Evolutionary conservation across 2,888 invertebrate species (phyloP).

Genomic region (Euplagia quadripunctaria): DNA sequence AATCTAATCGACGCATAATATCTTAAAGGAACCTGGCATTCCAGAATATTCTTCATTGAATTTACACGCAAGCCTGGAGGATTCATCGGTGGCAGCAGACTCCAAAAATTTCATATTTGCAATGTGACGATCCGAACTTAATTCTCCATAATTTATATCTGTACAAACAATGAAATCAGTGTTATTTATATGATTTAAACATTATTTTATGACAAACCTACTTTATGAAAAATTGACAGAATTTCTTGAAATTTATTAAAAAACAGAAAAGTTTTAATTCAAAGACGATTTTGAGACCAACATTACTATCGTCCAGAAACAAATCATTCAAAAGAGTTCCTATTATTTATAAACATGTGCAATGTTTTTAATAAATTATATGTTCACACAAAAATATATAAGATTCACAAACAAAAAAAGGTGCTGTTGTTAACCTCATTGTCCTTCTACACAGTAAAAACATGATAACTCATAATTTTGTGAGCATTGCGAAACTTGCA

Average conservation of each 20-base stretch:
- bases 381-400: too few species aligned
- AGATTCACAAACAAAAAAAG: too few species aligned
- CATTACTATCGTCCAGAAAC: too few species aligned
- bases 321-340: too few species aligned
- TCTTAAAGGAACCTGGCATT: constrained; percentile 53
- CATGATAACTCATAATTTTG: too few species aligned
- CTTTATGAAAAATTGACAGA: not conserved
- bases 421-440: too few species aligned
- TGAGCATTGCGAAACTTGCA: too few species aligned
- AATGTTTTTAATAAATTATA: too few species aligned
- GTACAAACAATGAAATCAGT: not conserved
- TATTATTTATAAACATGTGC: too few species aligned
- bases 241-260: not conserved
- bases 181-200: not conserved
- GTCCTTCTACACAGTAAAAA: too few species aligned
- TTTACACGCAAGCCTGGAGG: constrained; percentile 21
- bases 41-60: constrained; percentile 53
- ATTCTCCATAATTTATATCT: constrained; percentile 38
- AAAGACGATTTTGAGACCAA: too few species aligned
- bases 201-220: not conserved
- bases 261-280: too few species aligned
- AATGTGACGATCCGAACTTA: constrained; percentile 40
- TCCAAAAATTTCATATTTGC: constrained; percentile 46
- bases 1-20: not conserved
- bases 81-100: constrained; percentile 37